Conservation (phyloP, 2,113 vertebrate species). For the Catharus fuscescens region DNA sequence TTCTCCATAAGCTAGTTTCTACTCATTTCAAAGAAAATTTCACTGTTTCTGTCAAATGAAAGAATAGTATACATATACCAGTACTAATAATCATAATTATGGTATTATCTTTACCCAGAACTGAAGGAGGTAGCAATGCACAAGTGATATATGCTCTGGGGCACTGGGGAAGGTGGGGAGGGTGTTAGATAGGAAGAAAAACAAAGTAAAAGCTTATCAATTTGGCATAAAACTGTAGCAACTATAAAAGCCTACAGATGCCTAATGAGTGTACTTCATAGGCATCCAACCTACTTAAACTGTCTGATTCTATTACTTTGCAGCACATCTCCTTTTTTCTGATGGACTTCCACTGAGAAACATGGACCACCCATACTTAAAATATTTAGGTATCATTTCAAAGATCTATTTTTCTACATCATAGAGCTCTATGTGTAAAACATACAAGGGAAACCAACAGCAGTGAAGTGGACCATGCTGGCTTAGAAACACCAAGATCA, state of each 20-base stretch:
- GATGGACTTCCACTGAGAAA: not conserved
- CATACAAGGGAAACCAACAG: constrained; percentile 15
- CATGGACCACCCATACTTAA: not conserved
- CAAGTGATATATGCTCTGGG: not conserved
- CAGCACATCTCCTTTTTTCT: not conserved
- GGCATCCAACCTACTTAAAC: not conserved
- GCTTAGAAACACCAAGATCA: not conserved
- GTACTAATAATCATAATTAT: not conserved
- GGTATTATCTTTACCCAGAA: not conserved
- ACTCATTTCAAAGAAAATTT: not conserved
- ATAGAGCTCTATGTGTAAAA: constrained; percentile 47
- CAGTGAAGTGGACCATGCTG: not conserved
- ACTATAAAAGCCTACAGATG: not conserved
- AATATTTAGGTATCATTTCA: not conserved
- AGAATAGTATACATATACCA: not conserved
- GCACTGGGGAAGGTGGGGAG: not conserved
- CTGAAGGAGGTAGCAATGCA: not conserved
- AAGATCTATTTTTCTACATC: not conserved
- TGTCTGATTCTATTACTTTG: not conserved
- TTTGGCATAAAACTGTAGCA: not conserved
- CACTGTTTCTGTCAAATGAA: not conserved
- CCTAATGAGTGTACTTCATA: not conserved
- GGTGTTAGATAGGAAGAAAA: not conserved
- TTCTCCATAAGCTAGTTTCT: not conserved
- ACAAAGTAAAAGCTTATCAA: not conserved